Evolutionary conservation across 2,113 vertebrate species (phyloP).

Genomic region (Erythrocebus patas): DNA sequence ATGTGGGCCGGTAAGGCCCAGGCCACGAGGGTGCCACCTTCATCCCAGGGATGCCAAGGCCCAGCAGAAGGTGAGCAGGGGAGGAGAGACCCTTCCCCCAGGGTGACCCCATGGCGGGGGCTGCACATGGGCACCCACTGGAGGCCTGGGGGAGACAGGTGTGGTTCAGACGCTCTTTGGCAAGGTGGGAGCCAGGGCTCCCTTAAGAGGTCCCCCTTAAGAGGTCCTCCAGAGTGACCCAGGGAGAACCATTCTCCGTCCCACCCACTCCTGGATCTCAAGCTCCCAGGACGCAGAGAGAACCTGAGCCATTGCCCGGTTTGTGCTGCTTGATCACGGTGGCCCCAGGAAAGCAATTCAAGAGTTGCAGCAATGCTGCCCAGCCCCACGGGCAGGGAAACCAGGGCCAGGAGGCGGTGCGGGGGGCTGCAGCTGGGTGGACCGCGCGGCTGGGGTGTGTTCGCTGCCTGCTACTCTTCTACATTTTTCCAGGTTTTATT

Average conservation of each 20-base stretch:
- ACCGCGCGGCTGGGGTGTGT: rapidly evolving
- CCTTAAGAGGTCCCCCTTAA: not conserved
- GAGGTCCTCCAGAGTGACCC: not conserved
- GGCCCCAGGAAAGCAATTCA: rapidly evolving
- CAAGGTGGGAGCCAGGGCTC: not conserved
- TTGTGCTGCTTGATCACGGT: too few relatives aligned
- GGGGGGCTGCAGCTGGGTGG: rapidly evolving
- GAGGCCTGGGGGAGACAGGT: not conserved
- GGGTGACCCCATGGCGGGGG: too few relatives aligned
- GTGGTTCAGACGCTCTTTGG: not conserved
- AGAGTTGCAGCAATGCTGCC: rapidly evolving
- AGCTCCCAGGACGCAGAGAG: too few relatives aligned
- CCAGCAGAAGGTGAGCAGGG: too few relatives aligned
- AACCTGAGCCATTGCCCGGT: not conserved
- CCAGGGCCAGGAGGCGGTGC: not conserved
- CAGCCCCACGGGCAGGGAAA: rapidly evolving
- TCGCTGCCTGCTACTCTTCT: not conserved
- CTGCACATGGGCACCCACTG: rapidly evolving
- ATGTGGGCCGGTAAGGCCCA: not conserved
- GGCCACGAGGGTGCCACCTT: rapidly evolving
- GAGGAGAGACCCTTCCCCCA: too few relatives aligned
- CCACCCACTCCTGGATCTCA: too few relatives aligned
- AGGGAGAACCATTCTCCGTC: rapidly evolving
- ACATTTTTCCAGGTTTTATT: not conserved
- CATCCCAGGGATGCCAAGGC: not conserved